Evolutionary conservation across 2,888 invertebrate genomes (phyloP).

Genomic region (Thymelicus sylvestris): DNA sequence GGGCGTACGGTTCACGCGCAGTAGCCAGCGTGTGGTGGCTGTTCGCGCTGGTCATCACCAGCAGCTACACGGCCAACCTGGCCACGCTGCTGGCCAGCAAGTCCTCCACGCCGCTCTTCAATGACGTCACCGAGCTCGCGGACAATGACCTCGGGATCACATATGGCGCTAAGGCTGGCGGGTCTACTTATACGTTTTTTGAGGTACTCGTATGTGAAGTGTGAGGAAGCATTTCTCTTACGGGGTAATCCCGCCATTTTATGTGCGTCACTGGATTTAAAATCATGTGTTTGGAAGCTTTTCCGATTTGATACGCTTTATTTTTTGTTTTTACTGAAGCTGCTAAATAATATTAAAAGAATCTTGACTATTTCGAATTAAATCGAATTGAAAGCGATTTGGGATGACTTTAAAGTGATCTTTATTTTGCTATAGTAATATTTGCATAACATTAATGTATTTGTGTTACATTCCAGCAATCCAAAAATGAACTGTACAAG

Average conservation of each 20-base stretch:
- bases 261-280: no score
- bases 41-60: constrained; percentile 93
- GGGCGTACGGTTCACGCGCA: constrained; percentile 94
- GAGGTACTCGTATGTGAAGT: constrained; percentile 85
- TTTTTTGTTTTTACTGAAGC: no score
- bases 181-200: constrained; percentile 95
- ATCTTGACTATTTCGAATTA: no score
- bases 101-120: constrained; percentile 87
- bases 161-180: constrained; percentile 93
- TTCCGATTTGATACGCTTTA: no score
- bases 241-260: no score
- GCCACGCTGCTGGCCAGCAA: constrained; percentile 95
- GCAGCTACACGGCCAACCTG: constrained; percentile 95
- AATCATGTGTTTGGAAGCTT: no score
- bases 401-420: no score
- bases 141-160: constrained; percentile 90
- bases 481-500: constrained; percentile 88
- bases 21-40: constrained; percentile 95
- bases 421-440: no score
- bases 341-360: no score
- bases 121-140: constrained; percentile 92
- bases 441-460: neutral
- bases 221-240: no score
- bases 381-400: no score
- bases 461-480: constrained; percentile 82